Evolutionary conservation across 2,797 vertebrate genomes (phyloP).

Genomic region (Thamnophis elegans): DNA sequence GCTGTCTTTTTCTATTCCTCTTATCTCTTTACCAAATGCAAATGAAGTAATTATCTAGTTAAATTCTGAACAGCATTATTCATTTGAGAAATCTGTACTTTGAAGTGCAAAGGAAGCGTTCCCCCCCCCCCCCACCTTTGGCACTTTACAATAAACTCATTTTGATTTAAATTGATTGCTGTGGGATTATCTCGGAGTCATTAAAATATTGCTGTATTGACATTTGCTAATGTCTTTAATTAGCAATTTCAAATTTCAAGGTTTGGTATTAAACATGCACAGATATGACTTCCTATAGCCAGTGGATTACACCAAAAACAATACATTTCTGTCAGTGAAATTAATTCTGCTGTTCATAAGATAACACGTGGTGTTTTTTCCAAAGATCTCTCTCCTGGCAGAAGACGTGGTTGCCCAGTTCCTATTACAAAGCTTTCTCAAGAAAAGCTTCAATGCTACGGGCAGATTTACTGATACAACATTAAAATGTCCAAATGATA

Average conservation of each 20-base stretch:
- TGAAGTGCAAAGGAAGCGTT: conserved; percentile 77
- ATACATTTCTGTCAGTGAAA: conserved; percentile 62
- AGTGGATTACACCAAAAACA: conserved; percentile 37
- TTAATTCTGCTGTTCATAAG: conserved; percentile 13
- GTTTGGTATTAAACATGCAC: conserved; percentile 79
- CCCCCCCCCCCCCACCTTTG: conserved; percentile 74
- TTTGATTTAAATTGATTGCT: conserved; percentile 91
- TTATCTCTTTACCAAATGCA: conserved; percentile 77
- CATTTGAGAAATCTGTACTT: conserved; percentile 79
- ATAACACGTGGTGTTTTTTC: background rate
- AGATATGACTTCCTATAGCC: conserved; percentile 75
- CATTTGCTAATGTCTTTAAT: conserved; percentile 87
- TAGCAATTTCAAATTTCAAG: conserved; percentile 80
- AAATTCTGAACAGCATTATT: conserved; percentile 80
- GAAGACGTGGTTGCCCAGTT: background rate
- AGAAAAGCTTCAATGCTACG: background rate
- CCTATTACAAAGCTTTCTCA: background rate
- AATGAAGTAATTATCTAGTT: conserved; percentile 85
- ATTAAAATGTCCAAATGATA: background rate
- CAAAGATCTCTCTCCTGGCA: background rate
- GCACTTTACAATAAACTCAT: conserved; percentile 80
- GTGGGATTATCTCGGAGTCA: conserved; percentile 85
- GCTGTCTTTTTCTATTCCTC: conserved; percentile 56
- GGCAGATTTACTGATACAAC: background rate
- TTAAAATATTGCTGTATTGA: conserved; percentile 92